These are phyloP conservation scores for Masticophis lateralis DNA, from an alignment of 2,797 vertebrate genomes.

Conservation along the genomic window DNA sequence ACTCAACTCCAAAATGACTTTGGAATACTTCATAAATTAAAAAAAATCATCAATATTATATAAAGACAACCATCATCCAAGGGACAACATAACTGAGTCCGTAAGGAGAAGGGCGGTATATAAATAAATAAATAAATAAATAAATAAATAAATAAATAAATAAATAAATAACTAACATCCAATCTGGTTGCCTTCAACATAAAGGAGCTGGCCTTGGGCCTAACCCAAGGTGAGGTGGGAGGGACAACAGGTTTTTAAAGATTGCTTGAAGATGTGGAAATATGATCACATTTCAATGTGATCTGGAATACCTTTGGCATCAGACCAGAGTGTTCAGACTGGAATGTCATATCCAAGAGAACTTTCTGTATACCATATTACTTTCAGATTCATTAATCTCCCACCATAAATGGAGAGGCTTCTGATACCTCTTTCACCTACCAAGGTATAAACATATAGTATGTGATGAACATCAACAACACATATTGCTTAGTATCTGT, in stretches of 20 bases:
- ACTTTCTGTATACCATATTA: background rate
- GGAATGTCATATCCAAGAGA: background rate
- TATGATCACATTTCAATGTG: background rate
- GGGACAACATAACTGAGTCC: background rate
- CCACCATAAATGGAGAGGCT: background rate
- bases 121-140: too few species aligned
- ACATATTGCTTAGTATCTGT: background rate
- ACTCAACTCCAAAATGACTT: background rate
- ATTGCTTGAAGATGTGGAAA: background rate
- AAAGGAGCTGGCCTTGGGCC: background rate
- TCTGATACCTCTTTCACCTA: background rate
- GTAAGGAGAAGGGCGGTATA: too few species aligned
- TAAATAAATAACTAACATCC: too few species aligned
- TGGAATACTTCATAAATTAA: background rate
- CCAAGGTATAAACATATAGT: background rate
- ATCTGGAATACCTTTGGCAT: background rate
- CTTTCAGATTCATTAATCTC: background rate
- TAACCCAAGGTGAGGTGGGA: background rate
- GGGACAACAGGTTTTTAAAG: background rate
- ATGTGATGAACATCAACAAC: background rate
- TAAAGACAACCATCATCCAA: background rate
- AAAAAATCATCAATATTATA: background rate
- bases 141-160: too few species aligned
- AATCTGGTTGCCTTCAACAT: background rate
- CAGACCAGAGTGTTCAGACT: background rate